Base-by-base conservation (phyloP, 2,113 vertebrate species). In the Forbesichthys agassizii region DNA sequence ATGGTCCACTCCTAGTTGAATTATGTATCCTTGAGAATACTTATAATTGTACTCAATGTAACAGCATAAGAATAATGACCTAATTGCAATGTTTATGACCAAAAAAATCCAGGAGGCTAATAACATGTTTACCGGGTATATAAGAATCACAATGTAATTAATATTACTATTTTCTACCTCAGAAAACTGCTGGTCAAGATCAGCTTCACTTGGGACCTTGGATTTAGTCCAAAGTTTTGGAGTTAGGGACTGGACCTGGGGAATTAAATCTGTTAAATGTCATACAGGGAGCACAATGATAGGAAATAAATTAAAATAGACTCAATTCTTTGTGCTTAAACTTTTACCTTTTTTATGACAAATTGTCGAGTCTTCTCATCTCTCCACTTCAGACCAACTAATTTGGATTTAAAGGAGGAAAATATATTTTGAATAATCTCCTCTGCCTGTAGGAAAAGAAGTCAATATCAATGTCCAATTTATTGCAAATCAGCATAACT, bases 291-390 rank as follows among this genome's bases (percentile, higher is more conserved):
- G 58, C 9, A 48, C 52, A 33, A 36, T 8, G 1, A 27, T 56
- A 9, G 9, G 65, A 53, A 47, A 48, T 47, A 1, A n/a, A 36
- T 42, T 54, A 0, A 42, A 51, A 10, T 1, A 36, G 9, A 56
- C 4, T 3, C 3, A 13, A 36, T 3, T 3, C 1, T 8, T 33
- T 36, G 5, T n/a, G 14, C 11, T 42, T 66, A 46, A 14, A 4
- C 4, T 33, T 1, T 81, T 74, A 93, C 93, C 89, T 89, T 92
- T 42, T 89, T 75, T 68, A 89, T 70, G 61, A 92, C 69, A 1
- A 59, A 59, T 66, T 75, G 72, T 33, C 46, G 64, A 48, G 82
- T 55, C 13, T 56, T 74, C 27, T 74, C 33, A 67, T 93, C 78
- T 11, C 46, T 79, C 93, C 89, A 89, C 16, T 61, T 74, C 12